Evolutionary conservation across 2,113 vertebrate genomes (phyloP).

Genomic region (Sarotherodon lohbergeri): DNA sequence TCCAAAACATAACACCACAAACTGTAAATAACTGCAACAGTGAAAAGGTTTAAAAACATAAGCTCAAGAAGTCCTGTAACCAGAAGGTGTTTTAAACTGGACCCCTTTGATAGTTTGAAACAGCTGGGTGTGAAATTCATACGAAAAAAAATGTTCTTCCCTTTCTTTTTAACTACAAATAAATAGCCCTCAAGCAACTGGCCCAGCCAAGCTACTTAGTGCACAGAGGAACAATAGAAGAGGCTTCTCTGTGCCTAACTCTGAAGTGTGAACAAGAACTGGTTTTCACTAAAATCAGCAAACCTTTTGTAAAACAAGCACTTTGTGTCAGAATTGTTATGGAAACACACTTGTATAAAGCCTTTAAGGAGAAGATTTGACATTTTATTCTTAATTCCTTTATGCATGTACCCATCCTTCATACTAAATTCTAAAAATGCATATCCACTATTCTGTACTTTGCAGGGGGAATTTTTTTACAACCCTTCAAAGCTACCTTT

Average conservation of each 20-base stretch:
- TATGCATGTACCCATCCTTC: neutral
- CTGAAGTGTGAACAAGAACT: neutral
- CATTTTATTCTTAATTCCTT: neutral
- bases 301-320: neutral
- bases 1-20: neutral
- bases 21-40: neutral
- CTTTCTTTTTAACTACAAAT: constrained; percentile 7
- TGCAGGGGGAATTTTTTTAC: neutral
- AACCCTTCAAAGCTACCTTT: neutral
- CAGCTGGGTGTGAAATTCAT: neutral
- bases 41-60: neutral
- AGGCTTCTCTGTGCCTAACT: neutral
- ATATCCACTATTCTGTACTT: neutral
- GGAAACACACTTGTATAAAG: neutral
- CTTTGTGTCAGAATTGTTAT: neutral
- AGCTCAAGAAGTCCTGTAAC: neutral
- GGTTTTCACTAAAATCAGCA: neutral
- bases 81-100: neutral
- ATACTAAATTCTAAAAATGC: neutral
- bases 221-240: constrained; percentile 12
- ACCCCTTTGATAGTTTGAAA: neutral
- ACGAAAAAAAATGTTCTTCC: neutral
- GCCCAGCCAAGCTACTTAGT: neutral
- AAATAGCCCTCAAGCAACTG: constrained; percentile 11
- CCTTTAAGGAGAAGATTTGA: neutral